Conservation (phyloP, 2,797 vertebrate genomes). For the Glossophaga mutica region DNA sequence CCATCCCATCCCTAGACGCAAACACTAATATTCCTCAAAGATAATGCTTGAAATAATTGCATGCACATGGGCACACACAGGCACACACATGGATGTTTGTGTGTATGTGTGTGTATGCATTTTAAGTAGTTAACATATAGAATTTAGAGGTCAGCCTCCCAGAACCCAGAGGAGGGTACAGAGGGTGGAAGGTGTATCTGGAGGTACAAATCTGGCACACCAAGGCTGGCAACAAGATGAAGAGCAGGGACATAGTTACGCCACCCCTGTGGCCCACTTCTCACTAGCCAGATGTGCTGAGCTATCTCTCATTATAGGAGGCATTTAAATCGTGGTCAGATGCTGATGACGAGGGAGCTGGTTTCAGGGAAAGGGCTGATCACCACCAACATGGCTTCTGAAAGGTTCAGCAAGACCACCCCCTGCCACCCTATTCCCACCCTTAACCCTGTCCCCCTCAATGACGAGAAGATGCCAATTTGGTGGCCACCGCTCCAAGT, state of each 20-base stretch:
- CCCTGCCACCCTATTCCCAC: background rate
- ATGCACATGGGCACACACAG: background rate
- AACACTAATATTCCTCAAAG: conserved; percentile 15
- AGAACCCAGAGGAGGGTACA: background rate
- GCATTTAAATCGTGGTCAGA: background rate
- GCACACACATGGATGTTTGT: background rate
- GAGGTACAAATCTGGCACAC: background rate
- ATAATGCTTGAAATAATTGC: background rate
- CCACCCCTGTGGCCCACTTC: background rate
- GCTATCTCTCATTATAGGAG: background rate
- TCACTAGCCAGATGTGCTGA: background rate
- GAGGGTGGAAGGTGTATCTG: background rate
- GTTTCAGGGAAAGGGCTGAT: background rate
- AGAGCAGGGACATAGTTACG: background rate
- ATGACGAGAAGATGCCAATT: background rate
- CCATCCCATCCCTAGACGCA: background rate
- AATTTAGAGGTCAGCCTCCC: background rate
- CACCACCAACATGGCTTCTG: background rate
- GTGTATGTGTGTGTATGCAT: background rate
- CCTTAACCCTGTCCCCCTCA: background rate
- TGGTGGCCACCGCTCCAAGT: background rate
- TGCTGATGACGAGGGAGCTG: background rate
- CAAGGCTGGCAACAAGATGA: background rate
- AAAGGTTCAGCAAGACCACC: background rate
- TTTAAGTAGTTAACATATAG: background rate